These are phyloP conservation scores for Poeciliopsis paucimaculata DNA, from an alignment of 2,797 vertebrate species.

Conservation along the genomic window DNA sequence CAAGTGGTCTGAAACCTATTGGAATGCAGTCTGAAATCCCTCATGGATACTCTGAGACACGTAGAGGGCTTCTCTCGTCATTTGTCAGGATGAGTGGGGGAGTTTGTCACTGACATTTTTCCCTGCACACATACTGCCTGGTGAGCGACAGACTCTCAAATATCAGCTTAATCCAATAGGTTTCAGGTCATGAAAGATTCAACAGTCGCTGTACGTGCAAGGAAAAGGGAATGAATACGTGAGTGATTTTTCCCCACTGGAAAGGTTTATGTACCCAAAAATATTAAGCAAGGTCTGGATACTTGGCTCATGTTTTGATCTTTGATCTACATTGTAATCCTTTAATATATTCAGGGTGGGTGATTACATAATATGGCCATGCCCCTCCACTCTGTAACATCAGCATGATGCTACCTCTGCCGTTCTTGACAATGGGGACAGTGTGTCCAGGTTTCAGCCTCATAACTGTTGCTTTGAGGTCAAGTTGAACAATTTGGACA, in stretches of 20 bases:
- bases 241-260: slow-evolving; percentile 3
- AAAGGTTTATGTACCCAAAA: slow-evolving; percentile 18
- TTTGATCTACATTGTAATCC: background rate
- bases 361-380: background rate
- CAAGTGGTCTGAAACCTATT: slow-evolving; percentile 4
- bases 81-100: slow-evolving; percentile 32
- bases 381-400: background rate
- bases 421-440: too few relatives aligned
- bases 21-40: slow-evolving; percentile 3
- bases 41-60: slow-evolving; percentile 22
- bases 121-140: slow-evolving; percentile 24
- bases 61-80: slow-evolving; percentile 23
- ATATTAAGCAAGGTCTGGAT: background rate
- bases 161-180: slow-evolving; percentile 50
- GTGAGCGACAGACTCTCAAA: slow-evolving; percentile 46
- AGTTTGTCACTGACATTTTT: slow-evolving; percentile 55
- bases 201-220: slow-evolving; percentile 13
- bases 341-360: background rate
- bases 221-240: slow-evolving; percentile 32
- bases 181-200: slow-evolving; percentile 53
- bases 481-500: background rate
- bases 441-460: background rate
- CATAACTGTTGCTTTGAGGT: background rate
- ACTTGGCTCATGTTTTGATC: background rate
- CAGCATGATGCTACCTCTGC: background rate